Evolutionary conservation across 2,797 vertebrate genomes (phyloP).

Genomic region (Oryzias sinensis): DNA sequence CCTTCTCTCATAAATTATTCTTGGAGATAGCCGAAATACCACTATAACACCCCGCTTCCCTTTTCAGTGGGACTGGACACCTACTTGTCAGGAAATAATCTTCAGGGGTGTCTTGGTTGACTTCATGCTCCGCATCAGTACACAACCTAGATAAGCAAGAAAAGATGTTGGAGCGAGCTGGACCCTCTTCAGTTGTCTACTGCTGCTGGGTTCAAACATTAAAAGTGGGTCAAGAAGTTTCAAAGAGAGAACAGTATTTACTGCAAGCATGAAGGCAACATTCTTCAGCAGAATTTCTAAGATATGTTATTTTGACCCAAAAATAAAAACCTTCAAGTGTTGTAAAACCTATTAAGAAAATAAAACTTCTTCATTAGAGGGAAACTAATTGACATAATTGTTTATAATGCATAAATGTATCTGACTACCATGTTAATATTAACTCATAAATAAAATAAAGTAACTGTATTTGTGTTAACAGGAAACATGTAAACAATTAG

Average conservation of each 20-base stretch:
- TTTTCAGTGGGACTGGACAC: constrained; percentile 24
- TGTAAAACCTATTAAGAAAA: too few relatives aligned
- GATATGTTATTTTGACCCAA: too few relatives aligned
- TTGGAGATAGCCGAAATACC: constrained; percentile 47
- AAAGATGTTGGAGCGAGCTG: constrained; percentile 7
- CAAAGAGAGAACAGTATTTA: not conserved
- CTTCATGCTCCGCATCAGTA: constrained; percentile 5
- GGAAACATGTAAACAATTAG: too few relatives aligned
- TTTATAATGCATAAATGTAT: too few relatives aligned
- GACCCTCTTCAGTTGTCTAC: not conserved
- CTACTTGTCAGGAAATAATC: constrained; percentile 27
- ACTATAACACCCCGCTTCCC: constrained; percentile 22
- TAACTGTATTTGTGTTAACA: too few relatives aligned
- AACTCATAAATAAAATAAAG: too few relatives aligned
- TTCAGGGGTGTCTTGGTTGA: constrained; percentile 7
- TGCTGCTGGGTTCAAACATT: not conserved
- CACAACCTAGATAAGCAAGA: constrained; percentile 9
- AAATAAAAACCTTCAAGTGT: too few relatives aligned
- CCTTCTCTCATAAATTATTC: constrained; percentile 65
- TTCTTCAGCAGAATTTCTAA: not conserved
- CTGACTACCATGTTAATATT: too few relatives aligned
- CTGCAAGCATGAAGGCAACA: not conserved
- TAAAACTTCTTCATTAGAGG: too few relatives aligned
- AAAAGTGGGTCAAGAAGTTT: not conserved
- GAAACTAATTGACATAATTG: too few relatives aligned